Evolutionary conservation across 2,888 invertebrate species (phyloP).

Genomic region (Pelosia muscerda): DNA sequence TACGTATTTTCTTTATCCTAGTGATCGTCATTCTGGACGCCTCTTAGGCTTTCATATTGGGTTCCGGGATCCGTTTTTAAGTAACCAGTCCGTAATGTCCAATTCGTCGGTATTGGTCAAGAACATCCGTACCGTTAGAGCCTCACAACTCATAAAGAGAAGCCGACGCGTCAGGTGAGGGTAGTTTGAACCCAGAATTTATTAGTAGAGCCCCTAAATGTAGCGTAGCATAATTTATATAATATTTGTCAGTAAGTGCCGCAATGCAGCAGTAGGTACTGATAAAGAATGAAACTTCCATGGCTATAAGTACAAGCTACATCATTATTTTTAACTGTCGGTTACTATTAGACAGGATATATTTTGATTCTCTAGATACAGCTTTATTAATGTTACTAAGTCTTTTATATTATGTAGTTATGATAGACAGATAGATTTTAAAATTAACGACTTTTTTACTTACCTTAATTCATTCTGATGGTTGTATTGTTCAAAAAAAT

Average conservation of each 20-base stretch:
- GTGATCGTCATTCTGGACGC: no score
- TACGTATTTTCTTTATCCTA: no score
- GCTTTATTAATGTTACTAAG: neutral
- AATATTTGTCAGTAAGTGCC: neutral
- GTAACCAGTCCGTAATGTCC: no score
- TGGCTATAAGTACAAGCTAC: neutral
- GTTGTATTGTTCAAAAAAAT: neutral
- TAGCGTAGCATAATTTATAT: neutral
- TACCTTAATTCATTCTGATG: neutral
- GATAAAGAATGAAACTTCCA: neutral
- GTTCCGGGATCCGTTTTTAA: no score
- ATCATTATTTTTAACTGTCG: constrained; percentile 1
- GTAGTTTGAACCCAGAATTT: neutral
- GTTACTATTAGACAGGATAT: neutral
- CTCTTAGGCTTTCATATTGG: no score
- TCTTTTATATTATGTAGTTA: neutral
- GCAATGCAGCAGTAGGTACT: neutral
- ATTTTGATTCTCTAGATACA: neutral
- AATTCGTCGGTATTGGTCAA: neutral
- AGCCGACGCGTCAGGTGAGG: neutral
- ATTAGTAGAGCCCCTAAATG: neutral
- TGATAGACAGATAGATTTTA: neutral
- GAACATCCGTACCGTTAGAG: neutral
- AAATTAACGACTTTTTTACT: neutral
- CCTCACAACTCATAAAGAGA: neutral